Base-by-base conservation (phyloP, 2,888 invertebrate genomes). In the Dicroscelio sp. region DNA sequence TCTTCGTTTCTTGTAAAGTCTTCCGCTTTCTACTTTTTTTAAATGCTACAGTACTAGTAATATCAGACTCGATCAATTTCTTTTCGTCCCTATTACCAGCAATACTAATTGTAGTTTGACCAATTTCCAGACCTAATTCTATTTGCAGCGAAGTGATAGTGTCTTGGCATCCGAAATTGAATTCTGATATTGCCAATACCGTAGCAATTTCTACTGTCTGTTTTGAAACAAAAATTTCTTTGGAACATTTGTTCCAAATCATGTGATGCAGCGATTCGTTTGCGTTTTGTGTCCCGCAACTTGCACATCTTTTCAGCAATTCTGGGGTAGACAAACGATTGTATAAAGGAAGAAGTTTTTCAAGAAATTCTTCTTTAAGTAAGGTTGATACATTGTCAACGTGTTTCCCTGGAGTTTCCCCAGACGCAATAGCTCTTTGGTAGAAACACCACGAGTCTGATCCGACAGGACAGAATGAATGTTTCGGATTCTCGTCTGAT, bases 141-240 rank as follows among this genome's bases (percentile, higher is more conserved):
- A 27, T 5, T 27, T n/a, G 48, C 27, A 38, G 27, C 14, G 27
- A 71, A 25, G 17, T 27, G 27, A 71, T 48, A 2, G 48, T 43
- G 1, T 33, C 25, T 2, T 48, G 48, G 35, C 25, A 71, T 48
- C 38, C 71, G 10, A 71, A 71, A 71, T 71, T 71, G 48, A 43
- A 71, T 27, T 71, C 71, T 6, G 43, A n/a, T 2, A 71, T 30
- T 10, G 71, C 38, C 8, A 27, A 17, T 17, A 27, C 20, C 2
- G 25, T 48, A 43, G 27, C 71, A 17, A 71, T 48, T 48, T 71
- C 71, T 3, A 71, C 48, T 27, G 25, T 38, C 17, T 27, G 1
- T 71, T 71, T 71, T 12, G 48, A 71, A 8, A 71, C 38, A 71
- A 48, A 71, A 17, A 63, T 71, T 30, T 71, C 71, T 43, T 71